Base-by-base conservation (phyloP, 2,113 vertebrate genomes). In the Nothobranchius furzeri region DNA sequence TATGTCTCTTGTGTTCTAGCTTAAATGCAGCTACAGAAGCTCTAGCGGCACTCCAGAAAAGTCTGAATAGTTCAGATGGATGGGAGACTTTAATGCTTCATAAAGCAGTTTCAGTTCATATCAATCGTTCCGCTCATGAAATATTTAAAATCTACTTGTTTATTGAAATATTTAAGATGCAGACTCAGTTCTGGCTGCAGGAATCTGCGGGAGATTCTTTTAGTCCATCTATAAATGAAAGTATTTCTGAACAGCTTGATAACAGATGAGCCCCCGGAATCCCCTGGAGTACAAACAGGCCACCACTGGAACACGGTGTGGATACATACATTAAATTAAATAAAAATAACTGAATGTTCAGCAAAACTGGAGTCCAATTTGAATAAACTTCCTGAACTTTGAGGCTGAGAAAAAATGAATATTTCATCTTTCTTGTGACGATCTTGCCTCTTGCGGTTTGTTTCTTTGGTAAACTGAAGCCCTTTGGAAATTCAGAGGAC, bases 101-200 rank as follows among this genome's bases (percentile, higher is more conserved):
- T 85, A 49, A 70, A 73, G 60, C 20, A 72, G 76, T 83, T 87
- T 89, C 80, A 85, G 70, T 76, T 87, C 79, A 51, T 83, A 88
- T 90, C 82, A 86, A 85, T 87, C 87, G 50, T 78, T 62, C 63
- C 36, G 5, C 55, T 3, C 56, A 84, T 88, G 50, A 85, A 87
- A 87, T 87, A 87, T 91, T 88, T 47, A 87, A 76, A 76, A 79
- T 73, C 56, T 65, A 68, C 83, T 80, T 87, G 85, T 90, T 87
- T 87, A 77, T 81, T 89, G 67, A 89, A 92, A 90, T 92, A 91
- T 90, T 90, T 73, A 92, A 76, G 14, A 53, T 30, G 15, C 3
- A 13, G 2, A 24, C 79, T 88, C 62, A 80, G 71, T 85, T 82
- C 52, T 5, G 48, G 75, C 73, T 83, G 68, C 70, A 75, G 76